These are phyloP conservation scores for Glyptemys insculpta DNA, from an alignment of 2,797 vertebrate species.

Conservation along the genomic window DNA sequence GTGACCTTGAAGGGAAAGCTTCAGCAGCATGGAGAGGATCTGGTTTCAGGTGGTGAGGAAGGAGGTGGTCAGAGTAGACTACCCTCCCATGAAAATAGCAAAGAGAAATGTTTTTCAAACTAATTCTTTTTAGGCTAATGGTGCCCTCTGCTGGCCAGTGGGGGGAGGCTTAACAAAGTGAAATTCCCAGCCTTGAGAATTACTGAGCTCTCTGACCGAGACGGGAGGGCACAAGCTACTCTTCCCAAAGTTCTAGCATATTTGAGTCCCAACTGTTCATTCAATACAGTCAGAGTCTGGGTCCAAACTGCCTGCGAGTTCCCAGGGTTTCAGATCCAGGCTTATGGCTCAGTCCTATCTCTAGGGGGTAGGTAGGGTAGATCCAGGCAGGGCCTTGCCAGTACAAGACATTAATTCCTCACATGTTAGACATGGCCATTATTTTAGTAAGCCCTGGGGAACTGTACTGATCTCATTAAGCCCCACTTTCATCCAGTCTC, in stretches of 20 bases:
- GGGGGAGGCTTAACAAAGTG: background rate
- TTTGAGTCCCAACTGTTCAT: background rate
- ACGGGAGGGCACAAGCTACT: too few species aligned
- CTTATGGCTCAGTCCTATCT: background rate
- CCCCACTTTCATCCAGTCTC: background rate
- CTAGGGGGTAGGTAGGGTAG: rapidly evolving
- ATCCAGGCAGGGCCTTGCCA: background rate
- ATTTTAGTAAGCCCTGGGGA: background rate
- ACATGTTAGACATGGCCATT: background rate
- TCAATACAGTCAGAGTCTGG: background rate
- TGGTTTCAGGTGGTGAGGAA: background rate
- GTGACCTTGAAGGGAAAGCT: rapidly evolving
- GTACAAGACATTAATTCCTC: background rate
- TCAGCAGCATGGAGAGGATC: background rate
- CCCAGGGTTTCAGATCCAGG: background rate
- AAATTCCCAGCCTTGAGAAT: rapidly evolving
- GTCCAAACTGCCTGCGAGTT: background rate
- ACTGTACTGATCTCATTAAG: background rate
- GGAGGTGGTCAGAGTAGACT: rapidly evolving
- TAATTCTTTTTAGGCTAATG: background rate
- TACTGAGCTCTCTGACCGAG: rapidly evolving
- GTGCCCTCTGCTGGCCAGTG: conserved; percentile 63
- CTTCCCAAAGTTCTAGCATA: background rate
- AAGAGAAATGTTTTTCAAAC: background rate
- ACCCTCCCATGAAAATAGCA: rapidly evolving